phyloP scores from a whole-genome alignment of 2,888 invertebrate species.

The Phengaris alcon region DNA sequence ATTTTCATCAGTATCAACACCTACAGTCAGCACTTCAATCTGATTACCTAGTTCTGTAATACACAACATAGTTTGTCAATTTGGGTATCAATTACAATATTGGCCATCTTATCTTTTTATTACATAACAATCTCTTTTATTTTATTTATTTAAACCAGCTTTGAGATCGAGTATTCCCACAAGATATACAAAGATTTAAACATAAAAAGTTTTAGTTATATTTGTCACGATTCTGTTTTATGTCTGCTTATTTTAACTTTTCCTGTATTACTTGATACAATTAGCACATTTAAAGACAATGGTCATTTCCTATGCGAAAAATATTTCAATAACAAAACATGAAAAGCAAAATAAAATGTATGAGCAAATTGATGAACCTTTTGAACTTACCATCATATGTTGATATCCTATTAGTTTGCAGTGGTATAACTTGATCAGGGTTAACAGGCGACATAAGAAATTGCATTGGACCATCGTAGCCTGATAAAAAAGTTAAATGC shows the following conservation, averaged over 20 bases:
- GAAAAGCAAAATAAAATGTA: slow-evolving; percentile 22
- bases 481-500: slow-evolving; percentile 66
- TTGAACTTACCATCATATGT: slow-evolving; percentile 73
- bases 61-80: not conserved
- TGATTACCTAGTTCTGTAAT: slow-evolving; percentile 73
- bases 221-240: too few species aligned
- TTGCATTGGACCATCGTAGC: slow-evolving; percentile 93
- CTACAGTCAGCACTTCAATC: slow-evolving; percentile 73
- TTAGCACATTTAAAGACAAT: not conserved
- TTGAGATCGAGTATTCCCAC: too few species aligned
- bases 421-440: slow-evolving; percentile 86
- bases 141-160: too few species aligned
- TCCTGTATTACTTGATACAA: not conserved
- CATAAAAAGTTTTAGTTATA: too few species aligned
- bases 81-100: too few species aligned
- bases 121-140: too few species aligned
- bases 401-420: slow-evolving; percentile 76
- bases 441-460: slow-evolving; percentile 90
- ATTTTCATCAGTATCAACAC: slow-evolving; percentile 55
- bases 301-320: not conserved
- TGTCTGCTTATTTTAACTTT: not conserved
- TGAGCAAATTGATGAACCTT: slow-evolving; percentile 28
- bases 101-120: too few species aligned
- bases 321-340: slow-evolving; percentile 19
- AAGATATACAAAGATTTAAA: too few species aligned